Evolutionary conservation across 2,797 vertebrate genomes (phyloP).

Genomic region (Phrynocephalus vlangalii): DNA sequence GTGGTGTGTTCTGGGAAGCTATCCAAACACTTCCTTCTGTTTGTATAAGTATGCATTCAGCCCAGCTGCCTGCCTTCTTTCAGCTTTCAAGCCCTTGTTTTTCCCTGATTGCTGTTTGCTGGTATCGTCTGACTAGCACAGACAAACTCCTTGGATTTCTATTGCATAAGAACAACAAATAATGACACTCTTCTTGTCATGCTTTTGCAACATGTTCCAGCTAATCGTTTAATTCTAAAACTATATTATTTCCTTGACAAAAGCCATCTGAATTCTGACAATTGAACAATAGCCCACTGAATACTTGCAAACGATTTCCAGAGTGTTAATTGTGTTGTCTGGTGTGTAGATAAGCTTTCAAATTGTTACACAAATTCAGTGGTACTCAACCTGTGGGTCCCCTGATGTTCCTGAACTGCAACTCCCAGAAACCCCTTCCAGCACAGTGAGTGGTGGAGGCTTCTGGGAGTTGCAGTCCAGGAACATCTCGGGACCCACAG

Average conservation of each 20-base stretch:
- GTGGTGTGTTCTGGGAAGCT: background rate
- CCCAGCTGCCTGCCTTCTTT: background rate
- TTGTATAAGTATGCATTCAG: background rate
- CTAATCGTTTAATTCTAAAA: background rate
- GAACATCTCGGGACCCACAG: too few relatives aligned
- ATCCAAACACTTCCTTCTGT: background rate
- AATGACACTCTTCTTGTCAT: background rate
- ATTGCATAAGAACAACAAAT: background rate
- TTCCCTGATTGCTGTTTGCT: background rate
- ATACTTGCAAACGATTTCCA: background rate
- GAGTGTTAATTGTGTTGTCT: background rate
- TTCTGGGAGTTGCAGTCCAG: too few relatives aligned
- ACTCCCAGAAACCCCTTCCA: too few relatives aligned
- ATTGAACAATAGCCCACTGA: background rate
- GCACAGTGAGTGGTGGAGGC: too few relatives aligned
- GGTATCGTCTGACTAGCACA: background rate
- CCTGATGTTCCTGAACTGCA: too few relatives aligned
- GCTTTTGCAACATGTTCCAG: background rate
- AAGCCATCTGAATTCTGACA: background rate
- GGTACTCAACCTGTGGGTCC: too few relatives aligned
- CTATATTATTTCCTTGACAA: background rate
- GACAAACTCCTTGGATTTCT: background rate
- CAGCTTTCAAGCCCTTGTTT: background rate
- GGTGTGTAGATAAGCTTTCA: constrained; percentile 20
- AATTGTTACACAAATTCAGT: constrained; percentile 26